Base-by-base conservation (phyloP, 1,140 invertebrate species). In the Dendroctonus ponderosae region DNA sequence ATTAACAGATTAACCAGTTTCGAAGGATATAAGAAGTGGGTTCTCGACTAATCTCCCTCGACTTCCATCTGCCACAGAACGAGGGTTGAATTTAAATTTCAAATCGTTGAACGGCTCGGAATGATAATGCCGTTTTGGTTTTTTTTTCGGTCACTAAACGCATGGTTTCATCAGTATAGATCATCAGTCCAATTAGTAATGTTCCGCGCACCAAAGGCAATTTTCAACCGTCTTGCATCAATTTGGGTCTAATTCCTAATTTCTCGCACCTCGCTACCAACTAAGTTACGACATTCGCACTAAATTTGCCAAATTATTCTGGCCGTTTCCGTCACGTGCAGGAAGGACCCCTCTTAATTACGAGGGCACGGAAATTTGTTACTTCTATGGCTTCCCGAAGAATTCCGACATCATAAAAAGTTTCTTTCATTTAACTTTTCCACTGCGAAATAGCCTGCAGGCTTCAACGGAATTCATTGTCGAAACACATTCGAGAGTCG, bases 41-140 rank as follows among this genome's bases (percentile, higher is more conserved):
- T 37, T 40, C 56, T 58, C 42, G 40, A 50, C 41, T 58, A 58
- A 58, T 58, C 56, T 58, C 56, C 44, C 39, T 56, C 53, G 39
- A 56, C 56, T 58, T 11, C 56, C 40, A 58, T 42, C 41, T 15
- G 11, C 56, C 56, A 15, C 42, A 14, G n/a, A 14, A 58, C 56
- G 56, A 58, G 56, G 56, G n/a, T 44, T 58, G 56, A 58, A 58
- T 58, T 58, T 58, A 58, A 58, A 58, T 58, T 58, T 58, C 42
- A 44, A 58, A 58, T 58, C 56, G n/a, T 15, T 11, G 37, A 52
- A 43, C 41, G 41, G 37, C 42, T 26, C n/a, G 26, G 12, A 44
- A 58, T 44, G 56, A 42, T 58, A 58, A 58, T 58, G 48, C 12
- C 48, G 26, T 50, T 50, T 11, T 46, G 8, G 43, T 9, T 9